Evolutionary conservation across 2,113 vertebrate genomes (phyloP), one percentile per base, ranked within the genome.

Genomic region (Oncorhynchus keta): DNA sequence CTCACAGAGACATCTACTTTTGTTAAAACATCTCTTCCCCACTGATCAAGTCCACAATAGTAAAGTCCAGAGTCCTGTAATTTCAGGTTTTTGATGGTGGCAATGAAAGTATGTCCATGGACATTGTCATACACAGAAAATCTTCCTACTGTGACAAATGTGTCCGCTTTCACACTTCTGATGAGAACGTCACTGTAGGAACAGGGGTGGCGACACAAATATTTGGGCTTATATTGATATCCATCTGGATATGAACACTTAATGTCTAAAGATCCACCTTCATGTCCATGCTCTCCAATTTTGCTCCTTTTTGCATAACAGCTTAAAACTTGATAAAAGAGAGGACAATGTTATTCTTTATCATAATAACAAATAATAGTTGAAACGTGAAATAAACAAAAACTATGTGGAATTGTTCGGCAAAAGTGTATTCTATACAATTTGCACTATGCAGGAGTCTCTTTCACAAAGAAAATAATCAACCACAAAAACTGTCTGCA

Each of bases 11-110:
- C 59, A 14, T 70, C 1, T 30, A 82, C 71, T 77, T 82, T 73
- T 0, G 0, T 64, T 14, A 49, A 0, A 48, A 0, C n/a, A 72
- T 86, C 85, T 0, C 0, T 0, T 1, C 68, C 68, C 78, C 80
- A 83, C 74, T 14, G 13, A 0, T 81, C 48, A 65, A 83, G 0
- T 77, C 78, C 85, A 79, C 83, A 86, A 74, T 86, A 79, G 73
- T 86, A 86, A 69, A 73, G 18, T 32, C 78, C 85, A 65, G 78
- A 28, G 67, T 86, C 85, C 68, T 20, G 32, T 62, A 77, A 51
- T 4, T 0, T 68, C n/a, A 87, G 74, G 18, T 70, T 20, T 1
- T 1, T 77, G 70, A 86, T 86, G 45, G 57, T 81, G 48, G 84
- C 76, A 32, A 22, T 30, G 30, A 86, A 84, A 3, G 8, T 14